These are phyloP conservation scores for Steinernema hermaphroditum DNA, from an alignment of 2,888 invertebrate species.

Conservation along the genomic window DNA sequence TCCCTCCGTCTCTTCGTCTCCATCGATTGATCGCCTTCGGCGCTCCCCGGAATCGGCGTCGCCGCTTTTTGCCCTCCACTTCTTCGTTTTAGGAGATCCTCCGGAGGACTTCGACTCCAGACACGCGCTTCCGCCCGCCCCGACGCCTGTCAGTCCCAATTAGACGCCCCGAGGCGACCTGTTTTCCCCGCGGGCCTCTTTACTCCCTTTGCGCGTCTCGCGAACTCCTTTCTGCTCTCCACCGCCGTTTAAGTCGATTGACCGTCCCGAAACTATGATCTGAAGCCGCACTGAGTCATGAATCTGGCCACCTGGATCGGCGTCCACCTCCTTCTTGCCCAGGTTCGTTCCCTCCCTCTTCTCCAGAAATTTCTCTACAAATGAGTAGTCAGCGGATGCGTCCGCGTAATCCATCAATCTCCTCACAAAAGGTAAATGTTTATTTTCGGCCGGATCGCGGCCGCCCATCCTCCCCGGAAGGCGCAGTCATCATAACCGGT, in stretches of 20 bases:
- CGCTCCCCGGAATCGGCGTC: not conserved
- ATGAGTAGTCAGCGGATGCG: slow-evolving; percentile 27
- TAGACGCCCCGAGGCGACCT: slow-evolving; percentile 3
- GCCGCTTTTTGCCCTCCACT: slow-evolving; percentile 12
- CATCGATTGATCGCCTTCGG: slow-evolving; percentile 24
- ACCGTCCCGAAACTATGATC: not conserved
- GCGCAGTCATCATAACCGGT: not conserved
- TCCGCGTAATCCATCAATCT: slow-evolving; percentile 27
- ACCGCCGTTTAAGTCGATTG: slow-evolving; percentile 18
- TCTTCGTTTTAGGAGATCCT: slow-evolving; percentile 3
- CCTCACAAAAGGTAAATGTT: slow-evolving; percentile 28
- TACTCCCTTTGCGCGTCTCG: not conserved
- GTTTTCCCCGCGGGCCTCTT: not conserved
- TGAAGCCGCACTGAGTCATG: slow-evolving; percentile 12
- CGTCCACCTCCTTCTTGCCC: slow-evolving; percentile 20
- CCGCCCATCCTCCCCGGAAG: not conserved
- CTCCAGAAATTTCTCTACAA: slow-evolving; percentile 3
- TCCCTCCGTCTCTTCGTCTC: not conserved
- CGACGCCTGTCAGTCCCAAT: slow-evolving; percentile 24
- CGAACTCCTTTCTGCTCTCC: not conserved
- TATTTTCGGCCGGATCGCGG: slow-evolving; percentile 14
- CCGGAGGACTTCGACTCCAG: not conserved
- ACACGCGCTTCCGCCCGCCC: not conserved
- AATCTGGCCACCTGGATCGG: slow-evolving; percentile 28
- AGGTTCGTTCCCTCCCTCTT: slow-evolving; percentile 16